Evolutionary conservation across 2,113 vertebrate species (phyloP).

Genomic region (Melanocharis versteri): DNA sequence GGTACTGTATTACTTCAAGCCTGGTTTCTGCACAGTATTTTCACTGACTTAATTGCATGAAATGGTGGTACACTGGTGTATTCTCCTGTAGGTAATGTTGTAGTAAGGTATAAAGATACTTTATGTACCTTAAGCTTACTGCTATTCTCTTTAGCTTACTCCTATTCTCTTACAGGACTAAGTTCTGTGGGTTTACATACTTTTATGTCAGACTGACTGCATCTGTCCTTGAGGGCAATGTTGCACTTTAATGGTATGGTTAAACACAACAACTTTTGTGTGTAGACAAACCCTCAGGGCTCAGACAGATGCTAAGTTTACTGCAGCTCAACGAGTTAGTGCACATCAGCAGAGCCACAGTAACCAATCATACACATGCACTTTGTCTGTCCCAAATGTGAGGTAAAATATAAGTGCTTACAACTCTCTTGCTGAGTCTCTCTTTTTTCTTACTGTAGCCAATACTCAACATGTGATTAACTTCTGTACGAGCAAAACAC

Average conservation of each 20-base stretch:
- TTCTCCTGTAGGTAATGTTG: neutral
- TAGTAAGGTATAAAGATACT: neutral
- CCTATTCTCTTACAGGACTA: neutral
- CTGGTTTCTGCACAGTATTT: neutral
- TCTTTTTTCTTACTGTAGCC: neutral
- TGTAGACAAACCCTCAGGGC: constrained; percentile 6
- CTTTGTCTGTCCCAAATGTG: neutral
- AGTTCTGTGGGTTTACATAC: neutral
- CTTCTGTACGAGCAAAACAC: neutral
- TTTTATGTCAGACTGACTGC: neutral
- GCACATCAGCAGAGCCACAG: neutral
- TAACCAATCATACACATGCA: neutral
- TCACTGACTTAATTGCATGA: neutral
- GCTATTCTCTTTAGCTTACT: neutral
- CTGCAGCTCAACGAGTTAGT: constrained; percentile 5
- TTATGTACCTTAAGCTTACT: neutral
- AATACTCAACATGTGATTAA: neutral
- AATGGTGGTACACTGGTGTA: neutral
- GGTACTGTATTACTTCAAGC: neutral
- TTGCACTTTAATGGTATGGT: neutral
- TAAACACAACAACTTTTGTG: neutral
- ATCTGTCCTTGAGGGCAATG: neutral
- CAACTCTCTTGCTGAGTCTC: neutral
- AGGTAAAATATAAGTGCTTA: neutral
- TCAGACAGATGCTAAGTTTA: neutral